These are phyloP conservation scores for Enteromius unitaeniatus DNA, from an alignment of 2,797 vertebrate genomes.

Conservation along the genomic window DNA sequence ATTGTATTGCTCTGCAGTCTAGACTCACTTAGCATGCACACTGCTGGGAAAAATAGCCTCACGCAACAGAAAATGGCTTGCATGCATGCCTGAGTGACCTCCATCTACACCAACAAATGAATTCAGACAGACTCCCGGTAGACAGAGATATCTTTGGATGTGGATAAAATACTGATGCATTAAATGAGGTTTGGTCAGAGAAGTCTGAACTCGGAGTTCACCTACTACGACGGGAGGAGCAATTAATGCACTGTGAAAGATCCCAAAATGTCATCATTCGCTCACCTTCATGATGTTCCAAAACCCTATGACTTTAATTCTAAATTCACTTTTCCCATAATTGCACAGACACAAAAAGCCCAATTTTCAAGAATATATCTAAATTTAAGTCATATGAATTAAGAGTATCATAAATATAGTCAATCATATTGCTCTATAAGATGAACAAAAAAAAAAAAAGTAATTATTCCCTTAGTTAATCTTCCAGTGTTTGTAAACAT, in stretches of 20 bases:
- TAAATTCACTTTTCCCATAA: background rate
- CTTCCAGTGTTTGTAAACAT: background rate
- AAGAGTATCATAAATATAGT: background rate
- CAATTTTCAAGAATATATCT: background rate
- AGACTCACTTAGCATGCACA: conserved; percentile 70
- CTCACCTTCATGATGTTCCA: background rate
- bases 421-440: background rate
- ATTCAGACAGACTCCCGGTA: conserved; percentile 9
- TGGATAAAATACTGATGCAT: conserved; percentile 46
- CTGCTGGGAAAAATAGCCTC: conserved; percentile 63
- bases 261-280: background rate
- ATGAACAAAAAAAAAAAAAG: background rate
- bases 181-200: background rate
- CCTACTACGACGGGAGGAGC: background rate
- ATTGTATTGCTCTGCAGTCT: conserved; percentile 70
- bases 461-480: background rate
- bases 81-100: conserved; percentile 51
- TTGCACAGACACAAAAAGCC: background rate
- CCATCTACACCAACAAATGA: conserved; percentile 64
- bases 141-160: conserved; percentile 49
- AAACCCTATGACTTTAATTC: background rate
- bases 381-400: background rate
- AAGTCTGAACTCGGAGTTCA: background rate
- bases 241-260: background rate
- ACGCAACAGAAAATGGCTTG: conserved; percentile 61